Evolutionary conservation across 2,888 invertebrate genomes (phyloP).

Genomic region (Heliconius sara): DNA sequence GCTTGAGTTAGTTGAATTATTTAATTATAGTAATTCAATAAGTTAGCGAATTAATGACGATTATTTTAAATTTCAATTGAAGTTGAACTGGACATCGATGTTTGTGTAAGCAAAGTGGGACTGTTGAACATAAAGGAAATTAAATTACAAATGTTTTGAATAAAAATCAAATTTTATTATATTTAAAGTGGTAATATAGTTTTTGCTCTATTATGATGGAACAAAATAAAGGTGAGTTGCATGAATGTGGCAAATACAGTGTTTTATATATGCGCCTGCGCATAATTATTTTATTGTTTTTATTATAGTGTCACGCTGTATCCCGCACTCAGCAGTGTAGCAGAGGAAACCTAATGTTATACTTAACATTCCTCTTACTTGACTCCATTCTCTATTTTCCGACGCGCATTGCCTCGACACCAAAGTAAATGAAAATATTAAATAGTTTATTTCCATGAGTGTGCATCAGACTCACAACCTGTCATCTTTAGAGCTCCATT

Average conservation of each 20-base stretch:
- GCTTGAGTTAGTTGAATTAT: slow-evolving; percentile 81
- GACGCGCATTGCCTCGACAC: too few species aligned
- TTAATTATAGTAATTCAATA: slow-evolving; percentile 84
- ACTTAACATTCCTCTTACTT: too few species aligned
- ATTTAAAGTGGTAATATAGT: slow-evolving; percentile 10
- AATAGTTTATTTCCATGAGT: too few species aligned
- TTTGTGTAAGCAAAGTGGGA: slow-evolving; percentile 68
- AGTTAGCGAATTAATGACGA: slow-evolving; percentile 80
- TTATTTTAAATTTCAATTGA: slow-evolving; percentile 64
- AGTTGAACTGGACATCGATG: slow-evolving; percentile 59
- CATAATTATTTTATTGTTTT: neutral
- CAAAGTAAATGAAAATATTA: too few species aligned
- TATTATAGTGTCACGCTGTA: too few species aligned
- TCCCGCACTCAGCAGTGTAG: too few species aligned
- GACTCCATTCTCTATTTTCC: too few species aligned
- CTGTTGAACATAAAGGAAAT: slow-evolving; percentile 49
- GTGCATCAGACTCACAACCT: too few species aligned
- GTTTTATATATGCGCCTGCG: neutral
- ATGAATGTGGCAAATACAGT: neutral
- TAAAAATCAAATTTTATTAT: neutral
- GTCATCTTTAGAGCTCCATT: too few species aligned
- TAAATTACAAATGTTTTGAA: slow-evolving; percentile 7
- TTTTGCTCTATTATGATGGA: slow-evolving; percentile 60
- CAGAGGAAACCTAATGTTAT: too few species aligned
- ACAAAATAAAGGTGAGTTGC: slow-evolving; percentile 71